A percentile compares a stretch with the other conserved stretches of the same genome.
Evolutionary conservation across 2,797 vertebrate genomes (phyloP).

Genomic region (Enteromius trimaculatus): DNA sequence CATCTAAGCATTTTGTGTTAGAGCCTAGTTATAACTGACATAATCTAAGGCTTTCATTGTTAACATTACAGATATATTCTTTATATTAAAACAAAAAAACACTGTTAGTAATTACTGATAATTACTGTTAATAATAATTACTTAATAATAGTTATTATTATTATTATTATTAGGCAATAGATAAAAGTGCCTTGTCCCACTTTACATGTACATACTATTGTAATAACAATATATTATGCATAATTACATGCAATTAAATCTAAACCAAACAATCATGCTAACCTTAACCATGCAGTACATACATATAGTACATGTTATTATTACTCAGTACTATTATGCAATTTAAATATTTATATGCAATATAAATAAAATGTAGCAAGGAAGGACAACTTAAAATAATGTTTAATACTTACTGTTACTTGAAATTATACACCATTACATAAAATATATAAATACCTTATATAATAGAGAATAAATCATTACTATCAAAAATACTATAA

Average conservation of each 20-base stretch:
- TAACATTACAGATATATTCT: not conserved
- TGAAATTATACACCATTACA: not conserved
- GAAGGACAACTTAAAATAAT: not conserved
- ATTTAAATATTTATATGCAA: no score
- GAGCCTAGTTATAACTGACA: not conserved
- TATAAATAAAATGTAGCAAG: not conserved
- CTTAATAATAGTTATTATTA: not conserved
- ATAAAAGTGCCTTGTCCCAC: not conserved
- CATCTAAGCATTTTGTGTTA: not conserved
- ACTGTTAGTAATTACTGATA: not conserved
- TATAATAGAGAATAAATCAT: not conserved
- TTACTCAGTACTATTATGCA: not conserved
- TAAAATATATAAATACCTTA: not conserved
- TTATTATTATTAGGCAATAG: not conserved
- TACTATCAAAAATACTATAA: not conserved
- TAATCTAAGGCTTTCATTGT: not conserved
- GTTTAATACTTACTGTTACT: not conserved
- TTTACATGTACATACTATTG: not conserved
- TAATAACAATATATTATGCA: not conserved
- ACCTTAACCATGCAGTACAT: not conserved
- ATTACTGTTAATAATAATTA: not conserved
- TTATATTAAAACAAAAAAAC: not conserved
- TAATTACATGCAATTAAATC: not conserved
- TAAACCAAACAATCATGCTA: not conserved
- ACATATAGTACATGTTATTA: not conserved